Evolutionary conservation across 1,140 invertebrate genomes (phyloP).

Genomic region (Gryon sp.): DNA sequence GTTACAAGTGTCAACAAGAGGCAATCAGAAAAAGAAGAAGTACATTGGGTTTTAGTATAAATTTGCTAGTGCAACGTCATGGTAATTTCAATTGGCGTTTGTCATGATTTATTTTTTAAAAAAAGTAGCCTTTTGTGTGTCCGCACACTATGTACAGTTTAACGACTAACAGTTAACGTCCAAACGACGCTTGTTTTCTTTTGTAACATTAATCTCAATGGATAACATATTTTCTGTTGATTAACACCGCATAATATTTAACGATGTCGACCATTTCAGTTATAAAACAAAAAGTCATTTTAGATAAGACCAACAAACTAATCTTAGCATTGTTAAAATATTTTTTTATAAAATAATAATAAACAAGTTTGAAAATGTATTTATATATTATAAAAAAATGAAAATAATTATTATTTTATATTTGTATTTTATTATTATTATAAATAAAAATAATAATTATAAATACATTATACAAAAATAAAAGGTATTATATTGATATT

Average conservation of each 20-base stretch:
- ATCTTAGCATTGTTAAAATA: no score
- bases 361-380: no score
- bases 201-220: constrained; percentile 60
- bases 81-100: constrained; percentile 53
- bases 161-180: constrained; percentile 15
- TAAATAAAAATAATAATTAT: no score
- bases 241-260: constrained; percentile 23
- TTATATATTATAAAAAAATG: no score
- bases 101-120: constrained; percentile 51
- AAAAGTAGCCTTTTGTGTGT: constrained; percentile 24
- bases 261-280: no score
- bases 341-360: no score
- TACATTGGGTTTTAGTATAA: constrained; percentile 20
- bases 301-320: no score
- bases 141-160: constrained; percentile 10
- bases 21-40: constrained; percentile 40
- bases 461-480: no score
- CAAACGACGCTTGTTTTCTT: constrained; percentile 41
- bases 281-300: no score
- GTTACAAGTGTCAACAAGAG: constrained; percentile 41
- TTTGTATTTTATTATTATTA: no score
- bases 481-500: no score
- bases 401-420: no score
- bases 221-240: constrained; percentile 35
- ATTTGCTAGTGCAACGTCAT: constrained; percentile 34